Percentiles rank a stretch among this genome's conserved stretches.
phyloP scores from a whole-genome alignment of 2,113 vertebrate genomes.

The Pelmatolapia mariae region DNA sequence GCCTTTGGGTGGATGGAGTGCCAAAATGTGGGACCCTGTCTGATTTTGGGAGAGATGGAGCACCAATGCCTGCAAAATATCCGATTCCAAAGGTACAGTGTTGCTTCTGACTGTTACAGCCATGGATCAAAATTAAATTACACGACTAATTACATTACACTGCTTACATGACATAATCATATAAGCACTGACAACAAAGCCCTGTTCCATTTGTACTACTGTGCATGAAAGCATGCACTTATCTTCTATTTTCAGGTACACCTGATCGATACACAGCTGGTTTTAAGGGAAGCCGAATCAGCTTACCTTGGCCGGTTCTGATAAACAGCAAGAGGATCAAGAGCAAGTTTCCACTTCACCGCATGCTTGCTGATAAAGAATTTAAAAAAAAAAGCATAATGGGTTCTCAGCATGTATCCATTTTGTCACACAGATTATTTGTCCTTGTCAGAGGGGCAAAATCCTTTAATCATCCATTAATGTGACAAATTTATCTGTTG shows the following conservation, averaged over 20 bases:
- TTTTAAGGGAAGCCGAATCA: constrained; percentile 41
- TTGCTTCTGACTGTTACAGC: background rate
- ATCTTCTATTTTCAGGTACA: constrained; percentile 68
- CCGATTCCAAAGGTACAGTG: constrained; percentile 83
- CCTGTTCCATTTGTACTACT: background rate
- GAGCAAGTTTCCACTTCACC: background rate
- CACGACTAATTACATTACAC: background rate
- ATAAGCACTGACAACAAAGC: background rate
- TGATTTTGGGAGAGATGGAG: constrained; percentile 74
- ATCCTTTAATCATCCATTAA: background rate
- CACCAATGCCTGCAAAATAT: constrained; percentile 68
- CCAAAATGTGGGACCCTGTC: constrained; percentile 83
- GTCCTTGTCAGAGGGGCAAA: background rate
- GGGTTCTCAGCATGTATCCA: background rate
- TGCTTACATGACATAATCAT: background rate
- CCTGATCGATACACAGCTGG: constrained; percentile 68
- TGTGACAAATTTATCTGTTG: background rate
- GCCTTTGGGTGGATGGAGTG: constrained; percentile 79
- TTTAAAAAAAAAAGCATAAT: background rate
- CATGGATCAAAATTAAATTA: background rate
- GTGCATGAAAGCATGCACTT: background rate
- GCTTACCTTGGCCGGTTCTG: background rate
- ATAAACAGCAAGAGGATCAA: background rate
- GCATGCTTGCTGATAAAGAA: background rate
- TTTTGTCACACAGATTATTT: background rate